Conservation (phyloP, 2,888 invertebrate genomes). For the Ischnus inquisitorius region DNA sequence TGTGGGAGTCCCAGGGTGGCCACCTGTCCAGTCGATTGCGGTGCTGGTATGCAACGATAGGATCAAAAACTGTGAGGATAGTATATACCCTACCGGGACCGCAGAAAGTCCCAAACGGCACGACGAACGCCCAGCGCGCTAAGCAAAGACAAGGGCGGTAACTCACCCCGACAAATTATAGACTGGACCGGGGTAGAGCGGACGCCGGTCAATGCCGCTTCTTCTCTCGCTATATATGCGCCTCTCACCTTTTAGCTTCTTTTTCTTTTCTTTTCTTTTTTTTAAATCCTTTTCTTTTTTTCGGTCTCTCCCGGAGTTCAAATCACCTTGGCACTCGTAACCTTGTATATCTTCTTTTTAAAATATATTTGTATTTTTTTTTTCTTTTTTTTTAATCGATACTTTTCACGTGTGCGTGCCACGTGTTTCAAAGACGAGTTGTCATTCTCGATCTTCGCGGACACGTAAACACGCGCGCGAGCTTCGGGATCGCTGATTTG, state of each 20-base stretch:
- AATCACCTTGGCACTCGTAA: conserved; percentile 20
- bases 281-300: conserved; percentile 35
- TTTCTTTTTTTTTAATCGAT: not conserved
- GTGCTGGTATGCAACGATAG: conserved; percentile 82
- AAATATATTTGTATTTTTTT: conserved; percentile 48
- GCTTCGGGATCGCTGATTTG: not conserved
- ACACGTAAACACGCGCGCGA: not conserved
- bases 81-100: conserved; percentile 45
- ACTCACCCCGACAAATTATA: conserved; percentile 85
- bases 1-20: conserved; percentile 83
- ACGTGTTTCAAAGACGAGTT: conserved; percentile 1
- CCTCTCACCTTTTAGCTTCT: conserved; percentile 54
- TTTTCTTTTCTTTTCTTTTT: conserved; percentile 44
- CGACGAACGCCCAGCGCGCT: conserved; percentile 82
- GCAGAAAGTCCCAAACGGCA: conserved; percentile 66
- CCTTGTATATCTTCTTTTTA: conserved; percentile 49
- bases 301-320: not conserved
- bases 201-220: conserved; percentile 74
- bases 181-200: conserved; percentile 76
- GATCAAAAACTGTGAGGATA: conserved; percentile 77
- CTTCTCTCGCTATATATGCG: conserved; percentile 40
- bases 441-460: conserved; percentile 9
- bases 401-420: conserved; percentile 7
- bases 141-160: conserved; percentile 84
- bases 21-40: conserved; percentile 81